Conservation (phyloP, 2,113 vertebrate species). For the Rhineura floridana region DNA sequence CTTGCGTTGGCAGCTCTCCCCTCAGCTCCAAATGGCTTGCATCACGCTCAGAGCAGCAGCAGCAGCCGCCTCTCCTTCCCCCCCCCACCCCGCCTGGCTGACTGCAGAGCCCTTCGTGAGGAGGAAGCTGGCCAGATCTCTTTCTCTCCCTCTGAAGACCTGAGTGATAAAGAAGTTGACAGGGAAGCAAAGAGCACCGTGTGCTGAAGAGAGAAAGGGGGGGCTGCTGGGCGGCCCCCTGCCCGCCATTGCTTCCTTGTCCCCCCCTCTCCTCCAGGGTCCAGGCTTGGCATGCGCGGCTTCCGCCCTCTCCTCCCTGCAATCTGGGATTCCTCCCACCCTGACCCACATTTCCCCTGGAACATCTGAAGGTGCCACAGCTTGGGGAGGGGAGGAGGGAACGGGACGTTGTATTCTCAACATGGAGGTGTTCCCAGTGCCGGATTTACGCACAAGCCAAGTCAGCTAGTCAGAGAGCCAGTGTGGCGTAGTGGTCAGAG, state of each 20-base stretch:
- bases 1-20: conserved; percentile 96
- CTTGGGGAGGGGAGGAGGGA: too few species aligned
- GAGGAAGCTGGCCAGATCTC: conserved; percentile 83
- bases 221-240: conserved; percentile 62
- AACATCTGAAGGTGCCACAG: too few species aligned
- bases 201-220: conserved; percentile 77
- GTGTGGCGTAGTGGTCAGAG: too few species aligned
- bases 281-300: not conserved
- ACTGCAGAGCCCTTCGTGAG: conserved; percentile 81
- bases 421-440: too few species aligned
- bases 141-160: conserved; percentile 80
- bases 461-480: too few species aligned
- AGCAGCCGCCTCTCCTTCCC: conserved; percentile 84
- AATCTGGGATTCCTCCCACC: conserved; percentile 29
- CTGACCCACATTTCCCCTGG: conserved; percentile 14
- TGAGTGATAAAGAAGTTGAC: conserved; percentile 83
- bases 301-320: conserved; percentile 33
- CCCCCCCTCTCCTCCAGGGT: not conserved
- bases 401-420: too few species aligned
- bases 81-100: conserved; percentile 49
- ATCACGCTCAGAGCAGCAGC: conserved; percentile 94
- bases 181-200: conserved; percentile 84
- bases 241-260: not conserved
- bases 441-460: too few species aligned
- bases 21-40: conserved; percentile 99